Evolutionary conservation across 2,113 vertebrate species (phyloP), one percentile per base, ranked within the genome.

Genomic region (Pluvialis apricaria): DNA sequence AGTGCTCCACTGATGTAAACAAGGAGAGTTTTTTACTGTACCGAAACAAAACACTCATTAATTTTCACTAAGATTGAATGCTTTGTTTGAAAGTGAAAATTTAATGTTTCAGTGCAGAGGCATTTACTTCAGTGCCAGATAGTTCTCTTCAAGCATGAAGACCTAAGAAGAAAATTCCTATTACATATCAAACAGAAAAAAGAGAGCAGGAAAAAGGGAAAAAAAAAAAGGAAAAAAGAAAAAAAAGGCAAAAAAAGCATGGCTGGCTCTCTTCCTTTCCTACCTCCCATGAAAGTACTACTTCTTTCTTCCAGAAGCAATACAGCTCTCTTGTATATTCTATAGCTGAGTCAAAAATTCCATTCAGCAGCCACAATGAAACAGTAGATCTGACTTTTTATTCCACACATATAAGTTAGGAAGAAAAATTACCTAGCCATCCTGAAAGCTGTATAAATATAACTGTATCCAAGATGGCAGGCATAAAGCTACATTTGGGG

Each of bases 181-280:
- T 55, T 79, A 62, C 11, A 42, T 11, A 91, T 73, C 79, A 73
- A 69, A 42, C 8, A n/a, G 4, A 40, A 14, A 65, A 44, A 79
- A n/a, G 1, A 34, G 55, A 47, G 22, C 1, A 3, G 38, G 3
- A 12, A 12, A 11, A 21, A 17, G 8, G n/a, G n/a, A n/a, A 13
- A 32, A 45, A 29, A 19, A 18, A 31, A 13, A 58, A 17, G 8
- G 6, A 54, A 19, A 71, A 78, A 64, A 26, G 71, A 19, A 24
- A 25, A 55, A 72, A 47, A 42, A n/a, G n/a, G n/a, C n/a, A n/a
- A n/a, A n/a, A 10, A 68, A 29, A 36, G 2, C 13, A 31, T 38
- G 22, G 10, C 14, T 47, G 29, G 2, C 52, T 91, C 3, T 77
- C 31, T 71, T 72, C 10, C 16, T 75, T 57, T 51, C 9, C 24